A percentile compares a stretch with the other conserved stretches of the same genome.
Conservation (phyloP, 2,888 invertebrate species). For the Drosophila diplacantha region DNA sequence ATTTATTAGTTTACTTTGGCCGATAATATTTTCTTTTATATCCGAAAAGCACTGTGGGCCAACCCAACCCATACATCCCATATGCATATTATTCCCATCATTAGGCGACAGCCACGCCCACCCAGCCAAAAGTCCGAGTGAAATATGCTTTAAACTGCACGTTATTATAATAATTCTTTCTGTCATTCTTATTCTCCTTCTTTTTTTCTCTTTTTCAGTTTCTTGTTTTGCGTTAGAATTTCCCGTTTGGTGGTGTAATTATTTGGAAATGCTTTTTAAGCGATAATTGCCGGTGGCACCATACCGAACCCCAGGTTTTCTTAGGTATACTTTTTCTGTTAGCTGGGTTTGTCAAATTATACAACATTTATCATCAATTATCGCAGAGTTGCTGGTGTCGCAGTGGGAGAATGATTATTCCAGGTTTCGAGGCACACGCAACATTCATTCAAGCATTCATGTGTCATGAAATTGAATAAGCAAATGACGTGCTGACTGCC, state of each 20-base stretch:
- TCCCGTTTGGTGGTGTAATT: constrained; percentile 58
- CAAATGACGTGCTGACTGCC: constrained; percentile 76
- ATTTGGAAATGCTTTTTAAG: constrained; percentile 69
- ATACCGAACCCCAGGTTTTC: background rate
- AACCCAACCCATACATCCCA: constrained; percentile 12
- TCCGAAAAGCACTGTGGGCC: constrained; percentile 14
- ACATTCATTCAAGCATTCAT: constrained; percentile 56
- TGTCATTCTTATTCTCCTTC: constrained; percentile 20
- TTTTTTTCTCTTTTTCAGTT: background rate
- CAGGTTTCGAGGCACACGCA: constrained; percentile 64
- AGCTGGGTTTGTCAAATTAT: constrained; percentile 74
- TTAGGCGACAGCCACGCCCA: constrained; percentile 27
- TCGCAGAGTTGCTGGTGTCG: constrained; percentile 59
- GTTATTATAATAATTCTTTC: constrained; percentile 34
- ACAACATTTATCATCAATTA: constrained; percentile 77
- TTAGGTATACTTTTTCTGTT: constrained; percentile 38
- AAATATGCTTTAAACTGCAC: constrained; percentile 54
- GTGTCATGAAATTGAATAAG: constrained; percentile 72
- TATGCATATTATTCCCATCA: constrained; percentile 39
- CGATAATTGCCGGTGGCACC: constrained; percentile 67
- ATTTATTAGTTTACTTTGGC: background rate
- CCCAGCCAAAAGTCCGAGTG: constrained; percentile 12
- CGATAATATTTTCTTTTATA: background rate
- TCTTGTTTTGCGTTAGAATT: constrained; percentile 42
- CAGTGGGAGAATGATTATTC: constrained; percentile 61